phyloP scores from a whole-genome alignment of 2,113 vertebrate genomes.

The Callopanchax toddi region DNA sequence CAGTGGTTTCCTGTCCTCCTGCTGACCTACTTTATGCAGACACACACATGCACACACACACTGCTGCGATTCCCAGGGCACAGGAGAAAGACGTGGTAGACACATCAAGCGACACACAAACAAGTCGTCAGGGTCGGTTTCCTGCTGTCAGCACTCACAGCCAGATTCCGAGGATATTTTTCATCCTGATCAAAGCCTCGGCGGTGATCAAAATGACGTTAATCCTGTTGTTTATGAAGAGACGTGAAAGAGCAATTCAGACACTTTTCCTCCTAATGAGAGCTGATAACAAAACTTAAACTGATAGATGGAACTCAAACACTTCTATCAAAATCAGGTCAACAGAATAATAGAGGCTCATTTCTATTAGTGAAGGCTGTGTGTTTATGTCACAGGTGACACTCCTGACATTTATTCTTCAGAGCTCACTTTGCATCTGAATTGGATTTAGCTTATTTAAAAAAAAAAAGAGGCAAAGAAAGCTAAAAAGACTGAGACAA shows the following conservation, averaged over 20 bases:
- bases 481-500: background rate
- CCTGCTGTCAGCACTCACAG: slow-evolving; percentile 25
- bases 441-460: slow-evolving; percentile 7
- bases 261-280: slow-evolving; percentile 41
- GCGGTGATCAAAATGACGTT: slow-evolving; percentile 22
- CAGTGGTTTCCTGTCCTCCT: slow-evolving; percentile 69
- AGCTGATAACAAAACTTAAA: slow-evolving; percentile 35
- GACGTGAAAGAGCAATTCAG: slow-evolving; percentile 32
- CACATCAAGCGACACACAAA: slow-evolving; percentile 48
- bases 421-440: slow-evolving; percentile 6
- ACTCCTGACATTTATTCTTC: background rate
- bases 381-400: slow-evolving; percentile 11
- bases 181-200: slow-evolving; percentile 41
- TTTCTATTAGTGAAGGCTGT: slow-evolving; percentile 4
- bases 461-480: background rate
- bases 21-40: slow-evolving; percentile 62
- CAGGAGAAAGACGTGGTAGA: slow-evolving; percentile 48
- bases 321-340: slow-evolving; percentile 30
- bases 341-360: background rate
- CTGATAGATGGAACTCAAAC: slow-evolving; percentile 15
- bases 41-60: slow-evolving; percentile 25
- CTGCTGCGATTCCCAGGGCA: slow-evolving; percentile 33
- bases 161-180: slow-evolving; percentile 26
- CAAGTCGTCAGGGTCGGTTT: slow-evolving; percentile 35
- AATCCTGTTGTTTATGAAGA: slow-evolving; percentile 35